Conservation (phyloP, 2,797 vertebrate species). For the Cephalopachus bancanus region DNA sequence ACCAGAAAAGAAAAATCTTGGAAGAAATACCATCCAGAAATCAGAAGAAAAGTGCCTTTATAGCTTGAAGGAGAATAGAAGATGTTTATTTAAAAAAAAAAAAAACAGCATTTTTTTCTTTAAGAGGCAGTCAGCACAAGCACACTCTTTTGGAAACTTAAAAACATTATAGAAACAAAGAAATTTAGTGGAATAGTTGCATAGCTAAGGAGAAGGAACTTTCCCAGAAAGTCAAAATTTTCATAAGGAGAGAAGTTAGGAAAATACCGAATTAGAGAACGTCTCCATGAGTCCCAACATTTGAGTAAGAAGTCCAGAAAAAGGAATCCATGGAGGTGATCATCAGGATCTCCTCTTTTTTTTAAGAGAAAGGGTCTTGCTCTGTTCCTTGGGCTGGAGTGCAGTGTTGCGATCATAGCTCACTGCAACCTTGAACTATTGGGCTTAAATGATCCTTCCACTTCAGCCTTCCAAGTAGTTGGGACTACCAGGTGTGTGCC, state of each 20-base stretch:
- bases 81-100: not conserved
- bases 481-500: not conserved
- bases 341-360: not conserved
- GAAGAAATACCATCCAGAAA: not conserved
- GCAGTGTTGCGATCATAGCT: not conserved
- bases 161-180: not conserved
- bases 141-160: slow-evolving; percentile 56
- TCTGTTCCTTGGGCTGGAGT: not conserved
- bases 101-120: not conserved
- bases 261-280: not conserved
- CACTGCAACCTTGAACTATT: not conserved
- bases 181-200: not conserved
- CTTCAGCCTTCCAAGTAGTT: not conserved
- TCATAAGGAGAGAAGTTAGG: not conserved
- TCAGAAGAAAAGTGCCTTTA: not conserved
- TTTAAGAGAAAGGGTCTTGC: not conserved
- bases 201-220: slow-evolving; percentile 11
- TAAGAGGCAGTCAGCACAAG: not conserved
- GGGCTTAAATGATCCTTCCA: not conserved
- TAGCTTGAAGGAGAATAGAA: not conserved
- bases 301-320: slow-evolving; percentile 13
- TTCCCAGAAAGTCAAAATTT: slow-evolving; percentile 21
- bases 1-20: not conserved
- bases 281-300: not conserved
- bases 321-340: not conserved